Percentiles rank a stretch among this genome's conserved stretches.
These are phyloP conservation scores for Chanos chanos DNA, from an alignment of 2,797 vertebrate species.

Conservation along the genomic window DNA sequence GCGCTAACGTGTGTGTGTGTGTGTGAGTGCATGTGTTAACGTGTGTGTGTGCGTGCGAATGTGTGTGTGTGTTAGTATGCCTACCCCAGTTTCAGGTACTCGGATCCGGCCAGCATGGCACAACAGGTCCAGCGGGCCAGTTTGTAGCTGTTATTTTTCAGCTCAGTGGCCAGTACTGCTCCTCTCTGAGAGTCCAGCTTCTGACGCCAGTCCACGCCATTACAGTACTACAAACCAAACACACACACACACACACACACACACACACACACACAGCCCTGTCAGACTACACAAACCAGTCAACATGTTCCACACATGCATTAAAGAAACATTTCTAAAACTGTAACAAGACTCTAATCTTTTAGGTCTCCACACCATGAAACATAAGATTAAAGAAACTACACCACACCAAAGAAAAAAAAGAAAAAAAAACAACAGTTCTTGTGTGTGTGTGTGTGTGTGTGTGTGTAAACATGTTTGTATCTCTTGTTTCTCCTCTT, in stretches of 20 bases:
- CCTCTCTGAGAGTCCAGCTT: slow-evolving; percentile 98
- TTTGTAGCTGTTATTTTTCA: slow-evolving; percentile 99
- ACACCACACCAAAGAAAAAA: too few relatives aligned
- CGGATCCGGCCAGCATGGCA: slow-evolving; percentile 89
- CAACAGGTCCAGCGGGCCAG: slow-evolving; percentile 97
- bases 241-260: neutral
- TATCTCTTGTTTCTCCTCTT: too few relatives aligned
- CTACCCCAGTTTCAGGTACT: slow-evolving; percentile 88
- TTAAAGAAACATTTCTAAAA: too few relatives aligned
- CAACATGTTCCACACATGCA: too few relatives aligned
- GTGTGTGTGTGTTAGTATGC: neutral
- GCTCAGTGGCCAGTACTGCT: slow-evolving; percentile 94
- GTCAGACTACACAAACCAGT: too few relatives aligned
- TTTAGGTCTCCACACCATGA: too few relatives aligned
- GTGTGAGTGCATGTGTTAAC: neutral
- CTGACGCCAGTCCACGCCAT: slow-evolving; percentile 98
- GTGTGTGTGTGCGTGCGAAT: neutral
- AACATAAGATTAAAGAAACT: too few relatives aligned
- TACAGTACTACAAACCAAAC: slow-evolving; percentile 81
- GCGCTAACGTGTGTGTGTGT: too few relatives aligned
- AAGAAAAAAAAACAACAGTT: neutral
- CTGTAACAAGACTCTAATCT: too few relatives aligned
- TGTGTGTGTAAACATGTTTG: too few relatives aligned
- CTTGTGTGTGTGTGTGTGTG: neutral
- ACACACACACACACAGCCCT: too few relatives aligned